Conservation (phyloP, 2,113 vertebrate species). For the Takifugu bimaculatus region DNA sequence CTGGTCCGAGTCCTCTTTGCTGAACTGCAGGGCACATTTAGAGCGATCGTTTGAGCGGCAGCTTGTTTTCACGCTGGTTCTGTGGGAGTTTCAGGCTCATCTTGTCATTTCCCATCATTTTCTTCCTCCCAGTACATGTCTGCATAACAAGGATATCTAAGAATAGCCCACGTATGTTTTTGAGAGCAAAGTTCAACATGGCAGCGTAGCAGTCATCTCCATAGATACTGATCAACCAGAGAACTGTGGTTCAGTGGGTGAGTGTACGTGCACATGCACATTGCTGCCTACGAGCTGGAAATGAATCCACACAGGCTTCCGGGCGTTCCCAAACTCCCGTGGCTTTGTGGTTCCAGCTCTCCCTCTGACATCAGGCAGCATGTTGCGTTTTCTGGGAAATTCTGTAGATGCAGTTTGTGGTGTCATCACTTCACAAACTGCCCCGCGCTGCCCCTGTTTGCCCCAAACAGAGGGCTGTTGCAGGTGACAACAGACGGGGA, state of each 20-base stretch:
- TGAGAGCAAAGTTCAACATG: not conserved
- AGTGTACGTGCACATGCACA: not conserved
- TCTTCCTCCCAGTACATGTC: not conserved
- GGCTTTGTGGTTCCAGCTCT: too few relatives aligned
- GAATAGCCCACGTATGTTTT: not conserved
- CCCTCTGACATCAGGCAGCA: not conserved
- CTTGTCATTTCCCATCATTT: too few relatives aligned
- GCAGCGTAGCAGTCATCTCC: not conserved
- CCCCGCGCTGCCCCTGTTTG: constrained; percentile 3
- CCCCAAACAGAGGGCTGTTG: not conserved
- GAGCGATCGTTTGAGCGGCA: too few relatives aligned
- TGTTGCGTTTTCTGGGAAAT: not conserved
- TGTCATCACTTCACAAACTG: not conserved
- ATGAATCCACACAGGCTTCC: too few relatives aligned
- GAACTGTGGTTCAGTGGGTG: constrained; percentile 15
- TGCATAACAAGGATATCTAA: not conserved
- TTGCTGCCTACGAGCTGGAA: too few relatives aligned
- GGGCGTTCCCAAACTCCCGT: not conserved
- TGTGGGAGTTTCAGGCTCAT: not conserved
- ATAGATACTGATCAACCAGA: constrained; percentile 27
- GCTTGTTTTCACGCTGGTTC: not conserved
- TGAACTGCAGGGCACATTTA: too few relatives aligned
- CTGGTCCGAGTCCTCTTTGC: too few relatives aligned
- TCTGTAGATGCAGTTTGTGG: not conserved
- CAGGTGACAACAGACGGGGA: constrained; percentile 18